Evolutionary conservation across 2,888 invertebrate genomes (phyloP).

Genomic region (Smittia sp.): DNA sequence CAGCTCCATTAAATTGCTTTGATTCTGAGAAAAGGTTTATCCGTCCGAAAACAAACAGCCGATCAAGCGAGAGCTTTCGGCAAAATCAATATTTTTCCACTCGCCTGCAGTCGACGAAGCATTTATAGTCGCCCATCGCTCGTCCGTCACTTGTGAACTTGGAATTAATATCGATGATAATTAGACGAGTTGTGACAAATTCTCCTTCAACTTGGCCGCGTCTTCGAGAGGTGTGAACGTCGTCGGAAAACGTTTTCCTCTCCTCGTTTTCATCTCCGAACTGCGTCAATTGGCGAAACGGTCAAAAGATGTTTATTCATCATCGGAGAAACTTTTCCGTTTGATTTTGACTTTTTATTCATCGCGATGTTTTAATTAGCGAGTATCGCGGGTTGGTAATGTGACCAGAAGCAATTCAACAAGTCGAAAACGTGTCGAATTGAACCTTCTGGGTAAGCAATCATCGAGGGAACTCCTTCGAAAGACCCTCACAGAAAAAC

Average conservation of each 20-base stretch:
- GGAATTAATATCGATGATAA: background rate
- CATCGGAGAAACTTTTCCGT: background rate
- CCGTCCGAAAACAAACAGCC: too few species aligned
- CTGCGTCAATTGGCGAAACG: conserved; percentile 5
- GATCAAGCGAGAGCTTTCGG: background rate
- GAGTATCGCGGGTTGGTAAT: too few species aligned
- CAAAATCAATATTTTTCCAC: background rate
- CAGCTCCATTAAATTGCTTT: background rate
- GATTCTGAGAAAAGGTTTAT: background rate
- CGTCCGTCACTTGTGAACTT: background rate
- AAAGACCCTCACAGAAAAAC: too few species aligned
- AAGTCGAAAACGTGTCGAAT: too few species aligned
- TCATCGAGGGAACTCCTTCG: too few species aligned
- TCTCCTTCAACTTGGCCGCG: background rate
- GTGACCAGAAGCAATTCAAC: too few species aligned
- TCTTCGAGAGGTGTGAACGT: background rate
- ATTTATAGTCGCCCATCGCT: background rate
- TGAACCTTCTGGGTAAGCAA: too few species aligned
- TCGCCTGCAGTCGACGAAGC: background rate
- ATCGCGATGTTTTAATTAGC: background rate
- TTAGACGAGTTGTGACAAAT: background rate
- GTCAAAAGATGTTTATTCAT: background rate
- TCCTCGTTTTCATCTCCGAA: background rate
- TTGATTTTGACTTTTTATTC: conserved; percentile 17
- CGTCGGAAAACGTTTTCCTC: background rate